Conservation (phyloP, 2,888 invertebrate species). For the Trypoxylon attenuatum region DNA sequence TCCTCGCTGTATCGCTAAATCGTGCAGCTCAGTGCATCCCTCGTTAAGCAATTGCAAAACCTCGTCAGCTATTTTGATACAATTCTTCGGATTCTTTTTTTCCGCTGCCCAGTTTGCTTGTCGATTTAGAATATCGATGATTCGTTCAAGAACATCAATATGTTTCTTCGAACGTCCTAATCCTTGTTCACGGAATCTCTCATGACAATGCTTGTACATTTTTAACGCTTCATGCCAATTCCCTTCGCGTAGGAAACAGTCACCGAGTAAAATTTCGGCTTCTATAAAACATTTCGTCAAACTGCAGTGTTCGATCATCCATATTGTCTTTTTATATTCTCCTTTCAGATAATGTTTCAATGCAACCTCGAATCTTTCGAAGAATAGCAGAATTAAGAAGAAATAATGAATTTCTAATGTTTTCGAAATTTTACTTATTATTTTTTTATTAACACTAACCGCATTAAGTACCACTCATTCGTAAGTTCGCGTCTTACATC, state of each 20-base stretch:
- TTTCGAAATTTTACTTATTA: neutral
- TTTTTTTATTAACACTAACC: constrained; percentile 11
- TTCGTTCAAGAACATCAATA: constrained; percentile 34
- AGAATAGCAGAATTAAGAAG: neutral
- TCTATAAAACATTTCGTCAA: constrained; percentile 14
- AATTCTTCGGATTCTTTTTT: constrained; percentile 4
- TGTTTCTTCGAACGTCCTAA: neutral
- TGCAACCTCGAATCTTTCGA: constrained; percentile 26
- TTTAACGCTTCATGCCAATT: constrained; percentile 14
- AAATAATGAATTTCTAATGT: too few species aligned
- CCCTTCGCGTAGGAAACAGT: constrained; percentile 9
- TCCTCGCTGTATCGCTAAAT: constrained; percentile 16
- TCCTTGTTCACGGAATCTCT: neutral
- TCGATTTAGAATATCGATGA: constrained; percentile 46
- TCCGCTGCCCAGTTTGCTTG: constrained; percentile 16
- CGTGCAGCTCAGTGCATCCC: neutral
- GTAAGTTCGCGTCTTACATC: constrained; percentile 44
- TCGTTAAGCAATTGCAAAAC: constrained; percentile 19
- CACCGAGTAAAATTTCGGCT: constrained; percentile 25
- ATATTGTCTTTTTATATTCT: constrained; percentile 4
- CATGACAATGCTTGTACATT: constrained; percentile 13
- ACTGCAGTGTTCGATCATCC: constrained; percentile 14
- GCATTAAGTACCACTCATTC: constrained; percentile 51
- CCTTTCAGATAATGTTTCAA: constrained; percentile 6
- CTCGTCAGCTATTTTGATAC: neutral